These are phyloP conservation scores for Zosterops hypoxanthus DNA, from an alignment of 2,113 vertebrate genomes.

Conservation along the genomic window DNA sequence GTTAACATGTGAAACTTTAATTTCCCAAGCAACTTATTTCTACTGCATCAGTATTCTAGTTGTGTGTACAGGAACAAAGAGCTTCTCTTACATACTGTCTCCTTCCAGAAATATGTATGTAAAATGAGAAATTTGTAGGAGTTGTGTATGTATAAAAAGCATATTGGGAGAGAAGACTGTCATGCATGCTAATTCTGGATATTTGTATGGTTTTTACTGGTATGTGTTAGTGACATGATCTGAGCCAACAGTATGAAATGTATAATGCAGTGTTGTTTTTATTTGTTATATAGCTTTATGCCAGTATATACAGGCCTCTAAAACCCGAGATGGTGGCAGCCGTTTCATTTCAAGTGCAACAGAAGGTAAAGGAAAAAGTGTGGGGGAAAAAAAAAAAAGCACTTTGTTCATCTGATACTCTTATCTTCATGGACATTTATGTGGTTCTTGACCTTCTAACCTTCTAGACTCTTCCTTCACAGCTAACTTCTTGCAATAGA, in stretches of 20 bases:
- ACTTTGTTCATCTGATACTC: slow-evolving; percentile 51
- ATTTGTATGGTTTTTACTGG: neutral
- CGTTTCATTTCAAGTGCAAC: slow-evolving; percentile 88
- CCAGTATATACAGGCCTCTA: slow-evolving; percentile 99
- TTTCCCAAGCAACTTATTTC: neutral
- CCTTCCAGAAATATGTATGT: neutral
- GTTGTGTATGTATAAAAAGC: neutral
- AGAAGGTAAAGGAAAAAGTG: slow-evolving; percentile 90
- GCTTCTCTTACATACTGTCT: neutral
- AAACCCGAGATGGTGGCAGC: slow-evolving; percentile 94
- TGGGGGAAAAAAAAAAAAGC: neutral
- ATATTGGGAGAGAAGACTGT: neutral
- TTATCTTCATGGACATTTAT: slow-evolving; percentile 75
- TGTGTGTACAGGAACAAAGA: neutral
- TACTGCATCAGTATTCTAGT: neutral
- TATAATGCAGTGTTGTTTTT: slow-evolving; percentile 89
- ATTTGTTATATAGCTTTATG: slow-evolving; percentile 98
- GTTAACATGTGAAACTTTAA: neutral
- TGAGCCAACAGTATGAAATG: slow-evolving; percentile 48
- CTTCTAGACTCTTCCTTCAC: slow-evolving; percentile 72
- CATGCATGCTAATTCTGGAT: neutral
- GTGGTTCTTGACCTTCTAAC: slow-evolving; percentile 75
- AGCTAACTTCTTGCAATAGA: slow-evolving; percentile 67
- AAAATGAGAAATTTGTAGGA: neutral
- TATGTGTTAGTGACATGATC: neutral